Base-by-base conservation (phyloP, 1,140 invertebrate genomes). In the Melitaea cinxia region DNA sequence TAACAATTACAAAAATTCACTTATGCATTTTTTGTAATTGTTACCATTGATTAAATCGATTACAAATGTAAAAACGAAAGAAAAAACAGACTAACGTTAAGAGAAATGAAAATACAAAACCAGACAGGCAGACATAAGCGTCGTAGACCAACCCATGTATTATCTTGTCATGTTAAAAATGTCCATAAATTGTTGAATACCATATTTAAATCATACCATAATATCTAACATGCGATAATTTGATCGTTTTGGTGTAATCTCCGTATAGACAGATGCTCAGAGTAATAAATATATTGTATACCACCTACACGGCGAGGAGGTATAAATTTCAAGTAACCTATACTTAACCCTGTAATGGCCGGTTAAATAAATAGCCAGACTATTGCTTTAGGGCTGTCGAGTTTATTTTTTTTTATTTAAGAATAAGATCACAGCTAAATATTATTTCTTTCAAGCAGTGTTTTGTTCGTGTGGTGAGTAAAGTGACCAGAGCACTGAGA, bases 311-410 rank as follows among this genome's bases (percentile, higher is more conserved):
- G 55, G 59, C 60, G 64, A 59, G 59, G 60, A 58, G 66, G 66
- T 77, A 81, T 78, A 81, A 80, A 83, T 81, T 81, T 65, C 58
- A 65, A 66, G 64, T 68, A 75, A 75, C 75, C 71, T 74, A 77
- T 77, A 83, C 79, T 83, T 83, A 83, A 79, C 66, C 70, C 57
- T 69, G 67, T 73, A 75, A 83, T 71, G 49, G 78, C 70, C 59
- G 35, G 49, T 73, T 75, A 80, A 78, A 81, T 79, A 83, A 78
- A 78, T 78, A 78, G 63, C 42, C 56, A 28, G 52, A 39, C 65
- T 73, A 74, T 73, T 69, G 61, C 15, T 45, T 52, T 69, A 78
- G 75, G 80, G 77, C 58, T 81, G 73, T 14, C 19, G 2, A 33
- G 7, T 33, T 33, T 33, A 33, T 26, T 26, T 26, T 4, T 6